Percentiles rank a stretch among this genome's conserved stretches.
Conservation (phyloP, 2,888 invertebrate species). For the Labia minor region DNA sequence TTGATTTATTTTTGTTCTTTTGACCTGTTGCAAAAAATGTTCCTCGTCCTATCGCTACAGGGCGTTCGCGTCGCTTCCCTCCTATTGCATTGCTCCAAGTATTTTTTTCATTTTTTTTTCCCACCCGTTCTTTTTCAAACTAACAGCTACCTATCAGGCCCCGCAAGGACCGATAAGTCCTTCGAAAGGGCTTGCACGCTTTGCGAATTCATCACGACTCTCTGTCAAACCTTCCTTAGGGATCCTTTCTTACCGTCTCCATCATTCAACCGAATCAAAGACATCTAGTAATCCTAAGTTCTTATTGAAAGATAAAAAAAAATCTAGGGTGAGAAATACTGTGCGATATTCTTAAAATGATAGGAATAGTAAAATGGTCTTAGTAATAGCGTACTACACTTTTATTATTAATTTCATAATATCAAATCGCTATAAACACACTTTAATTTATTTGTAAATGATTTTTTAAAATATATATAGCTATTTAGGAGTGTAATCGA, state of each 20-base stretch:
- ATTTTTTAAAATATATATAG: too few relatives aligned
- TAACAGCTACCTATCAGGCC: background rate
- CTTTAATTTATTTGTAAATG: too few relatives aligned
- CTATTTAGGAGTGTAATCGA: too few relatives aligned
- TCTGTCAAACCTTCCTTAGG: conserved; percentile 13
- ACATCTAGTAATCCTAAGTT: background rate
- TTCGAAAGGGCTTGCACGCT: background rate
- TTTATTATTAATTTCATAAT: too few relatives aligned
- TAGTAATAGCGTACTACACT: too few relatives aligned
- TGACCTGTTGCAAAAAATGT: conserved; percentile 15
- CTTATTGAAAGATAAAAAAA: background rate
- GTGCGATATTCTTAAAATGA: too few relatives aligned
- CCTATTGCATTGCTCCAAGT: background rate
- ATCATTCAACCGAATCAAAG: background rate
- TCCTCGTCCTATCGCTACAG: conserved; percentile 14
- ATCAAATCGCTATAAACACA: too few relatives aligned
- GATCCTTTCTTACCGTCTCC: conserved; percentile 1
- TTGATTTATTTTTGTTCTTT: conserved; percentile 13
- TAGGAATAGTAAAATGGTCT: too few relatives aligned
- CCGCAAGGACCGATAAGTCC: background rate
- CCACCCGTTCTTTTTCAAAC: background rate
- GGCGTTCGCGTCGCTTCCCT: conserved; percentile 16
- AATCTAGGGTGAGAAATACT: background rate
- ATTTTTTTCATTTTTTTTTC: background rate
- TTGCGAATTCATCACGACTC: conserved; percentile 7